These are phyloP conservation scores for Lasioglossum villosulum DNA, from an alignment of 2,888 invertebrate genomes.

Conservation along the genomic window DNA sequence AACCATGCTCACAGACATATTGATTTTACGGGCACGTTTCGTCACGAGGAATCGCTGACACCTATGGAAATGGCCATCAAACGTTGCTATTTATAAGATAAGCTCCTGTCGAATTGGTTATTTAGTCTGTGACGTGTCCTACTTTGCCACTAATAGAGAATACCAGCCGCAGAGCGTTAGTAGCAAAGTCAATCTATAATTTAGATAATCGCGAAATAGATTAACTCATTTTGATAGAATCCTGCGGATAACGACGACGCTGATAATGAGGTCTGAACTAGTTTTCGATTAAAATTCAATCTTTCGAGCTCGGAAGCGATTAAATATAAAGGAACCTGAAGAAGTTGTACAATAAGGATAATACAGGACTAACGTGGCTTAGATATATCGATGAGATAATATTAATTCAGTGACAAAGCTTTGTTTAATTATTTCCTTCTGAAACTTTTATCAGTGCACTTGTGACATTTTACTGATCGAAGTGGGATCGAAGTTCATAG, in stretches of 20 bases:
- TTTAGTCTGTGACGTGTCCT: background rate
- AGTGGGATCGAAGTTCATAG: no score
- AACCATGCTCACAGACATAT: background rate
- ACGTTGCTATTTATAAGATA: constrained; percentile 1
- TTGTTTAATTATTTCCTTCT: no score
- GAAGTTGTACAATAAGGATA: background rate
- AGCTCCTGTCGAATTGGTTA: constrained; percentile 12
- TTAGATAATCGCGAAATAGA: background rate
- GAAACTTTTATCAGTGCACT: no score
- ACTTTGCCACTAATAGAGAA: constrained; percentile 4
- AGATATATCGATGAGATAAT: background rate
- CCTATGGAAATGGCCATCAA: constrained; percentile 3
- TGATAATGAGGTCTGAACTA: background rate
- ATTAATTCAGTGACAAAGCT: background rate
- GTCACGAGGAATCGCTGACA: background rate
- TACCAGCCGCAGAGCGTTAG: background rate
- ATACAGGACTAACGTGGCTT: background rate
- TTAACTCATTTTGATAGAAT: background rate
- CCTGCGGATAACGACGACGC: background rate
- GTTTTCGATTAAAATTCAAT: background rate
- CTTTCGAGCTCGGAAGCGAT: background rate
- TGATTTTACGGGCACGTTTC: constrained; percentile 1
- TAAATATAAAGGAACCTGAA: background rate
- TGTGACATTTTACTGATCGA: no score
- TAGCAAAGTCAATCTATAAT: constrained; percentile 9